Conservation (phyloP, 2,888 invertebrate species). For the Andrena camellia region DNA sequence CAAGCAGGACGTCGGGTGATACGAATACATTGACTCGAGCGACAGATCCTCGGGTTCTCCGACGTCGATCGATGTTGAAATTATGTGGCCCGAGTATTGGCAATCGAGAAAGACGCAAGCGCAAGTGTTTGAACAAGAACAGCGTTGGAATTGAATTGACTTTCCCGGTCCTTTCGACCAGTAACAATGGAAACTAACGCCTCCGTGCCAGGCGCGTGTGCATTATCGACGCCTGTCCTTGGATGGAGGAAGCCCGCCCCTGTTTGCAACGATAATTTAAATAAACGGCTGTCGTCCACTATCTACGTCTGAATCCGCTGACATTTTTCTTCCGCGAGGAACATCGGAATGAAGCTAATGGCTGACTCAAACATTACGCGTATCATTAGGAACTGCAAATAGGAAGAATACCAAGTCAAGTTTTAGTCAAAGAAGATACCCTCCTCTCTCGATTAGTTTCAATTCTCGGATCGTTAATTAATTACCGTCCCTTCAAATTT, state of each 20-base stretch:
- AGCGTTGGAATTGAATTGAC: not conserved
- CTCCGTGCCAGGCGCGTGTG: not conserved
- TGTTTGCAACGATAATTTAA: slow-evolving; percentile 27
- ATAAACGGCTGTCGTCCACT: slow-evolving; percentile 10
- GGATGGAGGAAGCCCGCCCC: slow-evolving; percentile 37
- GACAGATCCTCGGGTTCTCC: not conserved
- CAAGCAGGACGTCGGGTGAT: not conserved
- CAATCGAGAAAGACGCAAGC: not conserved
- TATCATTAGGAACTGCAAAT: no score
- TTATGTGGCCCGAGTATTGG: not conserved
- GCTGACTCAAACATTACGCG: no score
- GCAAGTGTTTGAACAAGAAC: not conserved
- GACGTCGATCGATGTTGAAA: not conserved
- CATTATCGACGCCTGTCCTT: slow-evolving; percentile 32
- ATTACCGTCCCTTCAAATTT: not conserved
- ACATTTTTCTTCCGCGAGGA: not conserved
- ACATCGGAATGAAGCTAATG: no score
- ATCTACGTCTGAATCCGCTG: slow-evolving; percentile 10
- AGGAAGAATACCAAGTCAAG: no score
- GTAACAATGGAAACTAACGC: not conserved
- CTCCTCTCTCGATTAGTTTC: no score
- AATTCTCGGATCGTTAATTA: not conserved
- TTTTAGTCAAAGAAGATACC: no score
- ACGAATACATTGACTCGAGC: slow-evolving; percentile 12
- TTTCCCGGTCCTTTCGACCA: not conserved